A percentile compares a stretch with the other conserved stretches of the same genome.
These are phyloP conservation scores for Drosophila sproati DNA, from an alignment of 1,140 invertebrate species.

Conservation along the genomic window DNA sequence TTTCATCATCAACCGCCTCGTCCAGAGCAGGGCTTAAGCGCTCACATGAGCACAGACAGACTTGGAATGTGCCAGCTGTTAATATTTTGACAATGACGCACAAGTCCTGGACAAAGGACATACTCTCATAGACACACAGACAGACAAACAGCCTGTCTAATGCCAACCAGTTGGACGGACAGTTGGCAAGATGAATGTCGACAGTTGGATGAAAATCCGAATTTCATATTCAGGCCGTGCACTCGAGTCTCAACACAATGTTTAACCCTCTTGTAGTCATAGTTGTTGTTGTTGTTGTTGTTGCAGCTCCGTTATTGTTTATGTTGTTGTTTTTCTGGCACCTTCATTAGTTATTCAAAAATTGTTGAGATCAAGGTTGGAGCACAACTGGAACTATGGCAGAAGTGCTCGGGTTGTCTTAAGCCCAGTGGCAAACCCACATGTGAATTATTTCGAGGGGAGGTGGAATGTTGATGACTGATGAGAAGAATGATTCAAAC, in stretches of 20 bases:
- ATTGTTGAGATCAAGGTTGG: slow-evolving; percentile 58
- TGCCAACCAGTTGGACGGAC: slow-evolving; percentile 68
- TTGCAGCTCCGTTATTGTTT: slow-evolving; percentile 58
- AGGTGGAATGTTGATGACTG: slow-evolving; percentile 10
- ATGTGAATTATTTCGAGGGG: slow-evolving; percentile 46
- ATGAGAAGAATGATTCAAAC: slow-evolving; percentile 26
- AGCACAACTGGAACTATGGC: slow-evolving; percentile 72
- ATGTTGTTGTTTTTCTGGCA: slow-evolving; percentile 61
- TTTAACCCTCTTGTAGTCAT: slow-evolving; percentile 15
- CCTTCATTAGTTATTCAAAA: slow-evolving; percentile 82
- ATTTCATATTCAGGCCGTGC: slow-evolving; percentile 79
- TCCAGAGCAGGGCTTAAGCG: slow-evolving; percentile 52
- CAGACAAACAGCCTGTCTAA: slow-evolving; percentile 47
- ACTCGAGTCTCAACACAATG: slow-evolving; percentile 37
- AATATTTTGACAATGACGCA: slow-evolving; percentile 83
- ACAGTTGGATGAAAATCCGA: slow-evolving; percentile 74
- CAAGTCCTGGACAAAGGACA: slow-evolving; percentile 63
- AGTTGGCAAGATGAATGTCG: slow-evolving; percentile 79
- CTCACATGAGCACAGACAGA: slow-evolving; percentile 49
- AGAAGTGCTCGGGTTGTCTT: slow-evolving; percentile 59
- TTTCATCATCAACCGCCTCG: slow-evolving; percentile 57
- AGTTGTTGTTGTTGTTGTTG: slow-evolving; percentile 5
- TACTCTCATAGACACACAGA: slow-evolving; percentile 4
- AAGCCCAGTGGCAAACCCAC: slow-evolving; percentile 39
- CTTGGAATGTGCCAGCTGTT: slow-evolving; percentile 76